These are phyloP conservation scores for Papilio xuthus DNA, from an alignment of 1,140 invertebrate species.

Conservation along the genomic window DNA sequence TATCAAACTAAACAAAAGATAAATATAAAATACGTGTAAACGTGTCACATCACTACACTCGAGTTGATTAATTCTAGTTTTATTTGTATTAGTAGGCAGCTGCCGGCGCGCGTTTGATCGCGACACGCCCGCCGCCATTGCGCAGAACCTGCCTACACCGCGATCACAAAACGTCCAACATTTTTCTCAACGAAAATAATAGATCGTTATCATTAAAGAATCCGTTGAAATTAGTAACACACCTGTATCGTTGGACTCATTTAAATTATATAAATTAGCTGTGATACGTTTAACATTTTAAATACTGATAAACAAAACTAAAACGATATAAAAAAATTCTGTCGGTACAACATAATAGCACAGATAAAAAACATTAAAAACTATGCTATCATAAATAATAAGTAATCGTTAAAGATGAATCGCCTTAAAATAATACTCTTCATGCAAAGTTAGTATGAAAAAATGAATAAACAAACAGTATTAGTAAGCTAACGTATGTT, in stretches of 20 bases:
- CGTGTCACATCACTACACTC: conserved; percentile 55
- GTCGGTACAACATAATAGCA: no score
- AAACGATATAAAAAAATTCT: neutral
- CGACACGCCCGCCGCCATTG: conserved; percentile 55
- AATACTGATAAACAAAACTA: neutral
- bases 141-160: conserved; percentile 40
- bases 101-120: conserved; percentile 71
- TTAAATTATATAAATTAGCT: conserved; percentile 40
- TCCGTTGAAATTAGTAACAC: conserved; percentile 58
- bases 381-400: no score
- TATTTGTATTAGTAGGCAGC: conserved; percentile 75
- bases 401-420: neutral
- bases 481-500: neutral
- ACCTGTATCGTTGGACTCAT: conserved; percentile 35
- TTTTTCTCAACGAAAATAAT: conserved; percentile 74
- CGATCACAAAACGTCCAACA: conserved; percentile 66
- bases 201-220: conserved; percentile 74
- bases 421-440: neutral
- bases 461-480: conserved; percentile 8
- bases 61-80: conserved; percentile 76
- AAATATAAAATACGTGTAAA: neutral
- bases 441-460: neutral
- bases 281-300: neutral
- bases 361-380: no score
- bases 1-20: neutral